Evolutionary conservation across 1,140 invertebrate genomes (phyloP).

Genomic region (Pomacea maculata): DNA sequence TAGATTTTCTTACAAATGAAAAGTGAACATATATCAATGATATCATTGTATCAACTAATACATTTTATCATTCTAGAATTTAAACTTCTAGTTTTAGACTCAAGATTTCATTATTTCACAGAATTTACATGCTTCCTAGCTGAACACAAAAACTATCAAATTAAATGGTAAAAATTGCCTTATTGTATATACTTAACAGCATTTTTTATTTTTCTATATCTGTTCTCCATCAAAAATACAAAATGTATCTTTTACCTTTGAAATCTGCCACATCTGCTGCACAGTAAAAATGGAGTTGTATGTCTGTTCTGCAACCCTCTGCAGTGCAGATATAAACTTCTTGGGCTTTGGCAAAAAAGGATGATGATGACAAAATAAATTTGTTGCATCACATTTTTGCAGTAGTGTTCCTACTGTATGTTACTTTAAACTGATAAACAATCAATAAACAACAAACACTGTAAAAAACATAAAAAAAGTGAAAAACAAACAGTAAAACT

Average conservation of each 20-base stretch:
- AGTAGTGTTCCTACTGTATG: neutral
- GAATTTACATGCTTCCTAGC: too few relatives aligned
- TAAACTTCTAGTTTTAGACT: too few relatives aligned
- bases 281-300: slow-evolving; percentile 78
- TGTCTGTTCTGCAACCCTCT: slow-evolving; percentile 72
- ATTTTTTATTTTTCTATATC: too few relatives aligned
- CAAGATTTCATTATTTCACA: too few relatives aligned
- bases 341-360: slow-evolving; percentile 72
- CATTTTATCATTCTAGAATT: too few relatives aligned
- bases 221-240: too few relatives aligned
- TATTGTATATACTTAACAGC: too few relatives aligned
- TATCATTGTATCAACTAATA: too few relatives aligned
- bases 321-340: slow-evolving; percentile 78
- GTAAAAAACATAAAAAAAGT: neutral
- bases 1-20: too few relatives aligned
- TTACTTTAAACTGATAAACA: neutral
- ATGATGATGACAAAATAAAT: neutral
- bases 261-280: slow-evolving; percentile 79
- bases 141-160: too few relatives aligned
- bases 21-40: too few relatives aligned
- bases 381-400: neutral
- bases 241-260: slow-evolving; percentile 54
- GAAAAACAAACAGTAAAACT: neutral
- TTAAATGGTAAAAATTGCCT: too few relatives aligned
- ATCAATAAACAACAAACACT: neutral